Evolutionary conservation across 1,140 invertebrate genomes (phyloP).

Genomic region (Zaprionus capensis): DNA sequence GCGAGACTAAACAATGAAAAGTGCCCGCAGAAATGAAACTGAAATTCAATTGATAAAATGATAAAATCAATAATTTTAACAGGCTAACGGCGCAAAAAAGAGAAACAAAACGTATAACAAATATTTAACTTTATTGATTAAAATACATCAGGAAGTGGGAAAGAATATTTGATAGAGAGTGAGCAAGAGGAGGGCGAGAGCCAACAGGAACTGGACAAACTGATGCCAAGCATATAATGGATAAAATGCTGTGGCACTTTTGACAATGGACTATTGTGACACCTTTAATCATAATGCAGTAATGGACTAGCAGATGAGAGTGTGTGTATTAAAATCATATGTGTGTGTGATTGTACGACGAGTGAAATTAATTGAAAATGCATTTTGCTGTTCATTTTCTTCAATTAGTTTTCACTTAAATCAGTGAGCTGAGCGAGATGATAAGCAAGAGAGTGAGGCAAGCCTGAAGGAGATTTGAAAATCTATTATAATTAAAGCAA

Average conservation of each 20-base stretch:
- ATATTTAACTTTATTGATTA: slow-evolving; percentile 45
- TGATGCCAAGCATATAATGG: slow-evolving; percentile 61
- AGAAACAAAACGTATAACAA: slow-evolving; percentile 34
- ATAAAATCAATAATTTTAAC: slow-evolving; percentile 43
- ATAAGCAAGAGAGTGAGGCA: neutral
- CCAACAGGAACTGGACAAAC: slow-evolving; percentile 14
- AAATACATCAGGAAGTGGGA: slow-evolving; percentile 20
- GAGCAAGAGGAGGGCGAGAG: neutral
- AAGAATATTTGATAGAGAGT: too few relatives aligned
- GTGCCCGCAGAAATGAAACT: neutral
- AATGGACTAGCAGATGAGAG: slow-evolving; percentile 42
- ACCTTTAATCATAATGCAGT: slow-evolving; percentile 76
- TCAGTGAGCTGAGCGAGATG: slow-evolving; percentile 30
- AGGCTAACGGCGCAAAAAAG: slow-evolving; percentile 1
- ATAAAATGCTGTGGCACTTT: slow-evolving; percentile 62
- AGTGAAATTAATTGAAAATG: slow-evolving; percentile 81
- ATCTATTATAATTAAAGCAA: slow-evolving; percentile 22
- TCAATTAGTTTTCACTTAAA: slow-evolving; percentile 77
- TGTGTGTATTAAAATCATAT: neutral
- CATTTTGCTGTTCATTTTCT: slow-evolving; percentile 76
- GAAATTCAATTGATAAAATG: slow-evolving; percentile 40
- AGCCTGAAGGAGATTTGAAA: neutral
- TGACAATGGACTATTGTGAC: slow-evolving; percentile 70
- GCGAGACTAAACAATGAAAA: neutral
- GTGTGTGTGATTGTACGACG: slow-evolving; percentile 45